A percentile compares a stretch with the other conserved stretches of the same genome.
These are phyloP conservation scores for Drosophila formosana DNA, from an alignment of 2,888 invertebrate species.

Conservation along the genomic window DNA sequence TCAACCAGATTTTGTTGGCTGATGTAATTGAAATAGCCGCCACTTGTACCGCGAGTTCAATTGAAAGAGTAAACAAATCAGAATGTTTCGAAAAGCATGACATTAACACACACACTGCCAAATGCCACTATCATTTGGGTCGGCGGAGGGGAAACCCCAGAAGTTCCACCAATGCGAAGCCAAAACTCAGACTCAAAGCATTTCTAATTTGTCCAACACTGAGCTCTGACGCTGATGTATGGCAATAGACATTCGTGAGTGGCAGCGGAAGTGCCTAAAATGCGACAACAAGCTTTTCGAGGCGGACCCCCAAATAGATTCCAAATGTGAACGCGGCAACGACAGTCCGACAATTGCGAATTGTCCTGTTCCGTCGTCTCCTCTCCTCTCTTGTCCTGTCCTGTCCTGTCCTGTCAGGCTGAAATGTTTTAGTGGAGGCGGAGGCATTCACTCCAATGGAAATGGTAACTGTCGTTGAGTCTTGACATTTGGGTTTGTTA, in stretches of 20 bases:
- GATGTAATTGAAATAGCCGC: conserved; percentile 57
- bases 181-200: conserved; percentile 52
- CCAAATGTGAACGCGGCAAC: conserved; percentile 54
- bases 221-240: conserved; percentile 84
- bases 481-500: conserved; percentile 70
- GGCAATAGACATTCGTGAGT: conserved; percentile 60
- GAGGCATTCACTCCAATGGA: conserved; percentile 6
- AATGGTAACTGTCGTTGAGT: conserved; percentile 33
- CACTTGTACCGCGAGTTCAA: conserved; percentile 52
- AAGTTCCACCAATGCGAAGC: conserved; percentile 28
- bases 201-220: conserved; percentile 67
- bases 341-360: conserved; percentile 59
- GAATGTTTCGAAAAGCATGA: conserved; percentile 56
- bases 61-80: conserved; percentile 75
- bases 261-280: conserved; percentile 87
- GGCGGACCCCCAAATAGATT: conserved; percentile 86
- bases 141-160: conserved; percentile 11
- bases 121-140: conserved; percentile 22
- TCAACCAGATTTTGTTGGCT: conserved; percentile 27
- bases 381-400: too few species aligned
- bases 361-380: conserved; percentile 39
- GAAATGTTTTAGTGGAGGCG: conserved; percentile 17
- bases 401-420: conserved; percentile 29
- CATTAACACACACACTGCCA: conserved; percentile 56
- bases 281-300: conserved; percentile 59